phyloP scores from a whole-genome alignment of 2,888 invertebrate genomes.

The Acrocyrtus sp. region DNA sequence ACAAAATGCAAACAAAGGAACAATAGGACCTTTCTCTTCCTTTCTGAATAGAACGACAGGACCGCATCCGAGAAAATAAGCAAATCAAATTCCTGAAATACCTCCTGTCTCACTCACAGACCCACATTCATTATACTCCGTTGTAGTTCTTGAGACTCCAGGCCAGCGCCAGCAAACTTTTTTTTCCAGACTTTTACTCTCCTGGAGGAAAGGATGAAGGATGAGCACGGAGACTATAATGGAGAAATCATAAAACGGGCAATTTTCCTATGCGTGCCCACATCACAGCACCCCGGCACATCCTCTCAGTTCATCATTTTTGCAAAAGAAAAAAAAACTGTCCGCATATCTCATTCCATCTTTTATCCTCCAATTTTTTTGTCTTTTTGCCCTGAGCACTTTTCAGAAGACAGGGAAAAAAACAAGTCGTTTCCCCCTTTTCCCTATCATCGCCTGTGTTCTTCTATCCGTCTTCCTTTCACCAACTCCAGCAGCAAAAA shows the following conservation, averaged over 20 bases:
- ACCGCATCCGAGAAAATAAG: neutral
- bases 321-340: neutral
- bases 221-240: conserved; percentile 19
- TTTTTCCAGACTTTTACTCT: neutral
- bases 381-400: too few species aligned
- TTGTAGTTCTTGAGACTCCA: neutral
- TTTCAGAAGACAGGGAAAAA: too few species aligned
- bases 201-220: neutral
- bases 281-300: neutral
- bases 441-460: neutral
- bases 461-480: neutral
- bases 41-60: neutral
- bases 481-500: conserved; percentile 23
- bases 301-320: neutral
- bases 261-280: neutral
- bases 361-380: neutral
- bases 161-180: neutral
- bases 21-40: neutral
- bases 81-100: too few species aligned
- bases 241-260: conserved; percentile 32
- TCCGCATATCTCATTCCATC: neutral
- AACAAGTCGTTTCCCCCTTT: neutral
- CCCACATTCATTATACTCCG: neutral
- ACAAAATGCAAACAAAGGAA: neutral
- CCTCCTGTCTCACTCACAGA: neutral